Base-by-base conservation (phyloP, 2,888 invertebrate species). In the Erebia ligea region DNA sequence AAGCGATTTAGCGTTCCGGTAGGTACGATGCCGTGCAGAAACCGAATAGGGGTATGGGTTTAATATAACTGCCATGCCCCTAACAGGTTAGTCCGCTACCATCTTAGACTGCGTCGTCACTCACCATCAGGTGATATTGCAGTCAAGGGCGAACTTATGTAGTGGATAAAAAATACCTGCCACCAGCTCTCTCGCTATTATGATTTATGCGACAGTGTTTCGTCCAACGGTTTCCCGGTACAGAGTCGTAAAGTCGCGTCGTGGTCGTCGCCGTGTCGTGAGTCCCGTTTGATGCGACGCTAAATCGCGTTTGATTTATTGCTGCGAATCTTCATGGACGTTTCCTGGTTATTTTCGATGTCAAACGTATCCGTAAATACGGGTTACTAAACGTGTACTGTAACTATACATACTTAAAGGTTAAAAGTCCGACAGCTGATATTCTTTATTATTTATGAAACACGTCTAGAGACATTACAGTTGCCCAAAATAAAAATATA, bases 191-290 rank as follows among this genome's bases (percentile, higher is more conserved):
- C 15, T 2, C 5, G 8, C 45, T 62, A 62, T 21, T 62, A 62
- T 62, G 62, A 92, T 92, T 92, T 92, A 92, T 86, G 83, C 74
- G 86, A 82, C 84, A 84, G 82, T 76, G 79, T 84, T 85, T 78
- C 84, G 87, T 89, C 87, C 86, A 85, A 81, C 80, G 79, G 81
- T 79, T 89, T 88, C 88, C 82, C 72, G 83, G 86, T 87, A 86
- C 81, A 59, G 76, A 79, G 82, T 89, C 89, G 86, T 90, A 90
- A 90, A 90, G 80, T 61, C 76, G 81, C 77, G 81, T 79, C 84
- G 83, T 77, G 81, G 80, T 79, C 83, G 84, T 83, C 80, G 58
- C 57, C 74, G 77, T 75, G 73, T 74, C 75, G 74, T 68, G 70
- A 61, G 65, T 54, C 50, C 56, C 73, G 70, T 72, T 68, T 73